These are phyloP conservation scores for Ctenosaura bakeri DNA, from an alignment of 2,797 vertebrate species.

Conservation along the genomic window DNA sequence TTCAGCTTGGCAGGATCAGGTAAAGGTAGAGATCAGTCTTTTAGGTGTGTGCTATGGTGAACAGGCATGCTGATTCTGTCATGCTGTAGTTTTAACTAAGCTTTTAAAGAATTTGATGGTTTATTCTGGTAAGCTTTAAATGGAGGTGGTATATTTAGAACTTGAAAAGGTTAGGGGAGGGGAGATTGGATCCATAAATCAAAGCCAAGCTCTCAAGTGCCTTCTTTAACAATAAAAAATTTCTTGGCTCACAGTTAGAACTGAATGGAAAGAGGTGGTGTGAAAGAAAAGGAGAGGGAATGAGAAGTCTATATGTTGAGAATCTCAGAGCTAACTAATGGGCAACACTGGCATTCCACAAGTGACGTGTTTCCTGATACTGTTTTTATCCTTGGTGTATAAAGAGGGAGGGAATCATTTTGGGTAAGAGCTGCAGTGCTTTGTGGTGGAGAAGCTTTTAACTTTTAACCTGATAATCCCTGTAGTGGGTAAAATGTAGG, in stretches of 20 bases:
- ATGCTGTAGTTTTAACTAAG: constrained; percentile 4
- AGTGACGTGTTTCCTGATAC: neutral
- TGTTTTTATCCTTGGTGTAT: neutral
- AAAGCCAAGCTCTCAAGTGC: neutral
- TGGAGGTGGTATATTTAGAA: constrained; percentile 17
- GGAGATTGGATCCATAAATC: constrained; percentile 35
- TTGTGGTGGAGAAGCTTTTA: neutral
- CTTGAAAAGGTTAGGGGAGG: neutral
- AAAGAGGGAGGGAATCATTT: neutral
- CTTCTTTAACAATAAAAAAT: constrained; percentile 24
- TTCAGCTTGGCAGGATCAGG: neutral
- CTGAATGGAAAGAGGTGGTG: neutral
- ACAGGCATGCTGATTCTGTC: constrained; percentile 22
- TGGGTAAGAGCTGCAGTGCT: neutral
- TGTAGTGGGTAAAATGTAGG: neutral
- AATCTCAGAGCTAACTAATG: neutral
- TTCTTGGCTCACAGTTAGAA: neutral
- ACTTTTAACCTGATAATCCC: neutral
- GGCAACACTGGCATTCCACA: neutral
- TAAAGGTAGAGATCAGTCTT: neutral
- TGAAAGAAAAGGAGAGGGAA: neutral
- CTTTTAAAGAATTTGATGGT: neutral
- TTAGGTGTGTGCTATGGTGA: neutral
- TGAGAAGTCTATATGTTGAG: neutral
- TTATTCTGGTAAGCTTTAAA: constrained; percentile 29